phyloP scores from a whole-genome alignment of 2,113 vertebrate genomes.

The Sylvilagus bachmani region DNA sequence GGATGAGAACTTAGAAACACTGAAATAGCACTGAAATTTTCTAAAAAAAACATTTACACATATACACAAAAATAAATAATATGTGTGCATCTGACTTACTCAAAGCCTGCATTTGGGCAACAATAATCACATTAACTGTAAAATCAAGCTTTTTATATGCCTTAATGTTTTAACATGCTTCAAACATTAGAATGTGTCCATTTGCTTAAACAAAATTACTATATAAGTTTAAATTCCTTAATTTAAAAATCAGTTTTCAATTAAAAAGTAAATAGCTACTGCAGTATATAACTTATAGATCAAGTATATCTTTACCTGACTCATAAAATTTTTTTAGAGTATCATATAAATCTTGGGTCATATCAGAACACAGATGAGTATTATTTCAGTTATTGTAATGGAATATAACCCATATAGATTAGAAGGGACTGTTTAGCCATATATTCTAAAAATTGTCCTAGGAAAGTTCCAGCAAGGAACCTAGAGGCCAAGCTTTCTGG shows the following conservation, averaged over 20 bases:
- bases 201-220: constrained; percentile 38
- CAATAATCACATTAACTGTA: constrained; percentile 61
- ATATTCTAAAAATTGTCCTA: not conserved
- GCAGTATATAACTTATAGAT: not conserved
- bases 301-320: not conserved
- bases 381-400: constrained; percentile 17
- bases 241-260: constrained; percentile 55
- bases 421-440: not conserved
- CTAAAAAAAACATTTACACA: not conserved
- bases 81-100: not conserved
- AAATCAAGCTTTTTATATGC: constrained; percentile 22
- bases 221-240: constrained; percentile 32
- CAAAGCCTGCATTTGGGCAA: constrained; percentile 32
- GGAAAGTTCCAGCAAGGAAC: constrained; percentile 31
- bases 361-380: constrained; percentile 32
- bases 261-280: constrained; percentile 58
- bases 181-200: constrained; percentile 44
- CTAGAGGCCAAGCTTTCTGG: not conserved
- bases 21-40: constrained; percentile 15
- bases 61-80: constrained; percentile 42
- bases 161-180: not conserved
- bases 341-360: not conserved
- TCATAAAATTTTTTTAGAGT: constrained; percentile 31
- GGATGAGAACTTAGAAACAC: constrained; percentile 10
- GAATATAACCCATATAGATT: constrained; percentile 31